These are phyloP conservation scores for Albula goreensis DNA, from an alignment of 2,113 vertebrate species.

Conservation along the genomic window DNA sequence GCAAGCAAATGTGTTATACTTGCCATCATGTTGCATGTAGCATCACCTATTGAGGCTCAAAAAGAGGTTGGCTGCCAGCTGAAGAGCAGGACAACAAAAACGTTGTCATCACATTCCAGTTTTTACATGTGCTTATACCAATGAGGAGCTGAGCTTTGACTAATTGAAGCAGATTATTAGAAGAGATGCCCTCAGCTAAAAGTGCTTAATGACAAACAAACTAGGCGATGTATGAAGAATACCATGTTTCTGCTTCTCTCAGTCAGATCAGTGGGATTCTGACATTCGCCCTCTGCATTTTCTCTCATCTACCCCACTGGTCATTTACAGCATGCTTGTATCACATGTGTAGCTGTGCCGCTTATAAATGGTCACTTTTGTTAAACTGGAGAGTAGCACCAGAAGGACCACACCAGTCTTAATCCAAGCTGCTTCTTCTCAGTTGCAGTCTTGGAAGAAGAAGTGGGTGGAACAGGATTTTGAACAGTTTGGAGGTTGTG, in stretches of 20 bases:
- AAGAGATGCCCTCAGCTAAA: neutral
- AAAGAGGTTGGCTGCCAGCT: neutral
- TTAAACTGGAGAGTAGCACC: neutral
- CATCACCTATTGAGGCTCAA: neutral
- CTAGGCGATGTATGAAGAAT: neutral
- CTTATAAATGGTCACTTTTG: neutral
- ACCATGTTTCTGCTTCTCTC: neutral
- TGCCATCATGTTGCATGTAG: neutral
- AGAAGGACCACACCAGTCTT: neutral
- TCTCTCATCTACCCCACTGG: neutral
- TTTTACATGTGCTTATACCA: neutral
- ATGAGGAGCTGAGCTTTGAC: neutral
- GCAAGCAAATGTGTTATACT: neutral
- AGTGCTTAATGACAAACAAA: neutral
- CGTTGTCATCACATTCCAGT: neutral
- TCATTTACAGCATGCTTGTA: neutral
- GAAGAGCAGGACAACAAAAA: neutral
- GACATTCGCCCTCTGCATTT: neutral
- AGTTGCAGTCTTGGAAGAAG: neutral
- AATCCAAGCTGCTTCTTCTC: neutral
- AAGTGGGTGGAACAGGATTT: neutral
- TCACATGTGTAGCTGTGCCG: neutral
- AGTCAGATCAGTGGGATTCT: neutral
- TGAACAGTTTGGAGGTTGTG: neutral
- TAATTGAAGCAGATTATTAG: neutral